A percentile compares a stretch with the other conserved stretches of the same genome.
These are phyloP conservation scores for Synergus japonicus DNA, from an alignment of 2,888 invertebrate genomes.

Conservation along the genomic window DNA sequence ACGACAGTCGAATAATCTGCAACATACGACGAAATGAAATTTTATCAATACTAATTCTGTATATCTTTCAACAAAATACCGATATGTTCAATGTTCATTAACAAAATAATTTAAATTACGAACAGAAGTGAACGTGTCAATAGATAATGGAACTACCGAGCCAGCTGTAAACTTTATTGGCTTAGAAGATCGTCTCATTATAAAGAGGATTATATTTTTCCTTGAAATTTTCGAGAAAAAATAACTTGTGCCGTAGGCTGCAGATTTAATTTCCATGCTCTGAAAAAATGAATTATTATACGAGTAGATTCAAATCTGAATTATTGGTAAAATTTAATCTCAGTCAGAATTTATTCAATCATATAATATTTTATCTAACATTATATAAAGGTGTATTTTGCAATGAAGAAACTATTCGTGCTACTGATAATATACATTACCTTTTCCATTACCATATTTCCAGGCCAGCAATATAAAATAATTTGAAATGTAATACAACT, in stretches of 20 bases:
- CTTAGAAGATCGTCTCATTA: slow-evolving; percentile 60
- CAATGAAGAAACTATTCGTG: too few relatives aligned
- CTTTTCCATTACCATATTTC: slow-evolving; percentile 13
- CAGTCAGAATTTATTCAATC: too few relatives aligned
- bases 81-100: too few relatives aligned
- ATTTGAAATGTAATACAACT: background rate
- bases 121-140: slow-evolving; percentile 51
- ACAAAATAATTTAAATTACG: background rate
- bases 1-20: background rate
- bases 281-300: slow-evolving; percentile 40
- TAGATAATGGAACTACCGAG: slow-evolving; percentile 60
- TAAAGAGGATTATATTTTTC: slow-evolving; percentile 54
- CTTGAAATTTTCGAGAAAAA: slow-evolving; percentile 50
- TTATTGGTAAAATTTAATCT: background rate
- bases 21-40: background rate
- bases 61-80: background rate
- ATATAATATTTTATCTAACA: too few relatives aligned
- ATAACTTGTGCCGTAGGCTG: slow-evolving; percentile 64
- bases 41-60: too few relatives aligned
- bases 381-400: too few relatives aligned
- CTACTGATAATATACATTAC: background rate
- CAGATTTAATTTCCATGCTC: slow-evolving; percentile 58
- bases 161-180: slow-evolving; percentile 62
- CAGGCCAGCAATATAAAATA: slow-evolving; percentile 6
- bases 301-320: background rate